phyloP scores from a whole-genome alignment of 2,888 invertebrate species.

The Acanthoscelides obtectus region DNA sequence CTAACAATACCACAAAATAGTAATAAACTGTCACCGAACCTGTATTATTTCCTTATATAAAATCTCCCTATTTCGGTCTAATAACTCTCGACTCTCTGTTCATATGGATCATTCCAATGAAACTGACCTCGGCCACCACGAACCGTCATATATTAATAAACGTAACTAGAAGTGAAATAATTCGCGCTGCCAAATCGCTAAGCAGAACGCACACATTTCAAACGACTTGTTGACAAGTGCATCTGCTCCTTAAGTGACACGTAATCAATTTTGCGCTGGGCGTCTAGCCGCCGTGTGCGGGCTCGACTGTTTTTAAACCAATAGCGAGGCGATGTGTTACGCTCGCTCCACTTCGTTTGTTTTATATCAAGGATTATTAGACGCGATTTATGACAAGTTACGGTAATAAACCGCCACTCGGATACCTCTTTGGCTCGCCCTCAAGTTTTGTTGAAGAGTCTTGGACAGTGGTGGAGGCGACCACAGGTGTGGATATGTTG shows the following conservation, averaged over 20 bases:
- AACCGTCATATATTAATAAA: not conserved
- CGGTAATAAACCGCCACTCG: not conserved
- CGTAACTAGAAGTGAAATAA: not conserved
- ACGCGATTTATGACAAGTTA: not conserved
- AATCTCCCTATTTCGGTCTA: too few relatives aligned
- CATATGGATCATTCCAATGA: too few relatives aligned
- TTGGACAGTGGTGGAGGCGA: not conserved
- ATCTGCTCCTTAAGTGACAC: not conserved
- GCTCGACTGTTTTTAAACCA: not conserved
- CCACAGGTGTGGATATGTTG: too few relatives aligned
- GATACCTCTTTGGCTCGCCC: not conserved
- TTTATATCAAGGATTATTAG: not conserved
- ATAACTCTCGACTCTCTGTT: too few relatives aligned
- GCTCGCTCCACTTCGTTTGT: not conserved
- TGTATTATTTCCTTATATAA: too few relatives aligned
- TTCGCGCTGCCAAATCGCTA: not conserved
- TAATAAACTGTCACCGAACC: too few relatives aligned
- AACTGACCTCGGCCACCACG: not conserved
- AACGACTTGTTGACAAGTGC: not conserved
- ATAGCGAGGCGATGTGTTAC: not conserved
- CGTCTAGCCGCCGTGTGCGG: not conserved
- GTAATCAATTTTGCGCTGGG: not conserved
- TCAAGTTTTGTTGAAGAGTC: not conserved
- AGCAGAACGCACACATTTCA: not conserved
- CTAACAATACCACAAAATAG: too few relatives aligned